Percentiles rank a stretch among this genome's conserved stretches.
Conservation (phyloP, 2,888 invertebrate genomes). For the Microdon myrmicae region DNA sequence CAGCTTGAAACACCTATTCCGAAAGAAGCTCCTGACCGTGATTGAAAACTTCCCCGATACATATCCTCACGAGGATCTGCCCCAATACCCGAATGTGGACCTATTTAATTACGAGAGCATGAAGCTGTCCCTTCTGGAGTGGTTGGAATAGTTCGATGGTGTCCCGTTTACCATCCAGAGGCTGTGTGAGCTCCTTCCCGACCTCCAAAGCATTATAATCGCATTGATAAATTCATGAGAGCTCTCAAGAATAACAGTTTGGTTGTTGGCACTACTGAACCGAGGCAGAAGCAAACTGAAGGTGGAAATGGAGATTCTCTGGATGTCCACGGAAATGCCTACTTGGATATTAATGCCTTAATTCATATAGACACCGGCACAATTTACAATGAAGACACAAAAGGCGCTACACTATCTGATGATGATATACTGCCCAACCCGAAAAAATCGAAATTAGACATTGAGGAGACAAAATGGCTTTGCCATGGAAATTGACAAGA, state of each 20-base stretch:
- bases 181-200: conserved; percentile 91
- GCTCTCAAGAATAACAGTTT: conserved; percentile 93
- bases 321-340: conserved; percentile 68
- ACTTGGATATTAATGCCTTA: conserved; percentile 70
- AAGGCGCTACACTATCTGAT: conserved; percentile 63
- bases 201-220: conserved; percentile 92
- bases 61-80: conserved; percentile 79
- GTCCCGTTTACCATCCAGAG: conserved; percentile 97
- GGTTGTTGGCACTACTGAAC: conserved; percentile 82
- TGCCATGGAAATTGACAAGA: conserved; percentile 12
- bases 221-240: conserved; percentile 96
- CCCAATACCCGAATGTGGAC: conserved; percentile 90
- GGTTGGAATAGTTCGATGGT: conserved; percentile 83
- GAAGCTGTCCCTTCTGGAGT: conserved; percentile 84
- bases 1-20: conserved; percentile 85
- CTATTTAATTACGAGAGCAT: conserved; percentile 89
- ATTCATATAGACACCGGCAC: conserved; percentile 71
- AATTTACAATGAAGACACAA: conserved; percentile 60
- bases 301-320: conserved; percentile 76
- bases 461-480: conserved; percentile 21
- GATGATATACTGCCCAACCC: conserved; percentile 67
- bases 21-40: conserved; percentile 86
- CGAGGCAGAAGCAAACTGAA: conserved; percentile 73
- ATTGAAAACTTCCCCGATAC: conserved; percentile 89
- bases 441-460: conserved; percentile 64